Percentiles rank a stretch among this genome's conserved stretches.
These are phyloP conservation scores for Heliothis subflexa DNA, from an alignment of 1,140 invertebrate species.

Conservation along the genomic window DNA sequence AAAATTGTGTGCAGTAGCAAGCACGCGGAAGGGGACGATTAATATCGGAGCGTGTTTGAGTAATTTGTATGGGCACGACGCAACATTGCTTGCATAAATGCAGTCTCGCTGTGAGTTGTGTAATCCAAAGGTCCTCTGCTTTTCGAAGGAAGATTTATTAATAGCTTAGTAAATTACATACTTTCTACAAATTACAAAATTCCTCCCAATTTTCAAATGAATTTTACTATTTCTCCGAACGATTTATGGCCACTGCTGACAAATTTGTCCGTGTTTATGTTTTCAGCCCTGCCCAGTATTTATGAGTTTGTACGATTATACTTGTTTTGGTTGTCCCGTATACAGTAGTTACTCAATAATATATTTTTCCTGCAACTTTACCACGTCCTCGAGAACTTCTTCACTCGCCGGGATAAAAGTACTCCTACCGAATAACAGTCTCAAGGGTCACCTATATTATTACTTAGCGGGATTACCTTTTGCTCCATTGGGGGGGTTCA, in stretches of 20 bases:
- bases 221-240: not conserved
- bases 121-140: not conserved
- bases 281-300: not conserved
- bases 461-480: not conserved
- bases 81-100: constrained; percentile 50
- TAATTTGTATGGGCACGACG: constrained; percentile 31
- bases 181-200: too few species aligned
- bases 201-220: not conserved
- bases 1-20: constrained; percentile 50
- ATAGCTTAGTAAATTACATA: not conserved
- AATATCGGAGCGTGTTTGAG: constrained; percentile 43
- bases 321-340: too few species aligned
- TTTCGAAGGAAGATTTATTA: not conserved
- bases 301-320: too few species aligned
- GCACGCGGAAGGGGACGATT: constrained; percentile 52
- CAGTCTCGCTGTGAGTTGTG: constrained; percentile 16
- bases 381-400: too few species aligned
- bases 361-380: too few species aligned
- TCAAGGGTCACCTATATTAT: not conserved
- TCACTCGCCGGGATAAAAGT: not conserved
- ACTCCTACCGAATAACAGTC: not conserved
- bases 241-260: too few species aligned
- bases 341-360: too few species aligned
- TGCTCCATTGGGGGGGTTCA: not conserved
- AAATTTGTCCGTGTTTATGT: too few species aligned